Evolutionary conservation across 2,888 invertebrate genomes (phyloP), one percentile per base, ranked within the genome.

Genomic region (Microplitis deprimator): DNA sequence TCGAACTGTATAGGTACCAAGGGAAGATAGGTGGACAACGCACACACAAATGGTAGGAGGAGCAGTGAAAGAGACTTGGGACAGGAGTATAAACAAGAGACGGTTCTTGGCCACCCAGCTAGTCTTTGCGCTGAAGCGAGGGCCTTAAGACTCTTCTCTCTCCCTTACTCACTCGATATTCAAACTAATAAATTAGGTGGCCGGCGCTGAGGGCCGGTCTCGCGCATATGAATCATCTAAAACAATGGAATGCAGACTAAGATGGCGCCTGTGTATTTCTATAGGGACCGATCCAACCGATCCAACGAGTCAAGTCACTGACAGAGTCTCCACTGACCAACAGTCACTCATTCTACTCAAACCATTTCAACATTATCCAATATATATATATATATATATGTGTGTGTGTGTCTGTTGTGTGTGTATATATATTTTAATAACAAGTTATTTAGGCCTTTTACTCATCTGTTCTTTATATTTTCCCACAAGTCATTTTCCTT

Each of bases 161-260:
- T 79, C 80, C 80, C 81, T 78, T 80, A 80, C 83, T 87, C 87
- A 86, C 87, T 89, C 89, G 89, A 89, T 89, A 89, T 89, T 88
- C 88, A 87, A 89, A 89, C 89, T 89, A 89, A 89, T 89, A 89
- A 89, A 89, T 89, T 88, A 89, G 87, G 84, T 85, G 85, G 85
- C 83, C 79, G 75, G 74, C 84, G 83, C 83, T 81, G 82, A 83
- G 82, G 81, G 82, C 82, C 73, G 78, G 77, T 77, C 74, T 76
- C 81, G 85, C 84, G 83, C 84, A 85, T 89, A 89, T 89, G 89
- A 89, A 89, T 89, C 89, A 89, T 89, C 89, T 87, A 87, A 89
- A 89, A 89, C 89, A 89, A 89, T 89, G 89, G 89, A 89, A 89
- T 89, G 89, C 88, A 86, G 89, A 87, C 88, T 86, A 86, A 88